A percentile compares a stretch with the other conserved stretches of the same genome.
Evolutionary conservation across 2,888 invertebrate genomes (phyloP).

Genomic region (Parnassius mnemosyne): DNA sequence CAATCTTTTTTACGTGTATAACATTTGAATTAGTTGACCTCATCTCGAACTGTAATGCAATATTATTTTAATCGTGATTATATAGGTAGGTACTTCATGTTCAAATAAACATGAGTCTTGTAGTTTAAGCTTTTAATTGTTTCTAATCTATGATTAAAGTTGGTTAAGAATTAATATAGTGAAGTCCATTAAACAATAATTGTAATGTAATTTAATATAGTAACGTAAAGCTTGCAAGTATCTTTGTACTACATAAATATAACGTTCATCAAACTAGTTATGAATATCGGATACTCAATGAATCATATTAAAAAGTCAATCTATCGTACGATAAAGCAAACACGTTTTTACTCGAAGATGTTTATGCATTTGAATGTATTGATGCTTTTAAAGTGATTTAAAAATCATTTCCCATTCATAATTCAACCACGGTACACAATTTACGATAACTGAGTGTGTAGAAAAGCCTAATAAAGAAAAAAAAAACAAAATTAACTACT

Average conservation of each 20-base stretch:
- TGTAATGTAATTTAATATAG: neutral
- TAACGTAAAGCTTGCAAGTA: neutral
- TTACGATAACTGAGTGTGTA: slow-evolving; percentile 1
- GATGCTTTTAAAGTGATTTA: slow-evolving; percentile 18
- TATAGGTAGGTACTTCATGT: slow-evolving; percentile 5
- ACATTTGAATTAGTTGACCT: slow-evolving; percentile 15
- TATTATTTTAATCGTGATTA: slow-evolving; percentile 8
- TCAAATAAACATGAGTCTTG: slow-evolving; percentile 6
- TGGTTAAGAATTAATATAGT: neutral
- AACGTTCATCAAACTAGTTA: neutral
- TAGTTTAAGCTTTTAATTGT: slow-evolving; percentile 2
- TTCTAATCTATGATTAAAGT: neutral
- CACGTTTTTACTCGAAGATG: slow-evolving; percentile 13
- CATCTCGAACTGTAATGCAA: slow-evolving; percentile 9
- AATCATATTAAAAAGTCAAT: slow-evolving; percentile 19
- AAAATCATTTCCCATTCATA: slow-evolving; percentile 23
- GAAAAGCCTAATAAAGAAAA: neutral
- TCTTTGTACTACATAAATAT: neutral
- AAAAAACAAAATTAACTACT: no score
- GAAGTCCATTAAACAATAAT: no score
- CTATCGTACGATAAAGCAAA: slow-evolving; percentile 22
- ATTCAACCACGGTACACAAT: slow-evolving; percentile 12
- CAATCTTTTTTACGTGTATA: slow-evolving; percentile 11
- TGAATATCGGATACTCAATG: neutral
- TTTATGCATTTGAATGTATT: slow-evolving; percentile 18